Conservation (phyloP, 1,140 invertebrate genomes). For the Caenorhabditis latens region DNA sequence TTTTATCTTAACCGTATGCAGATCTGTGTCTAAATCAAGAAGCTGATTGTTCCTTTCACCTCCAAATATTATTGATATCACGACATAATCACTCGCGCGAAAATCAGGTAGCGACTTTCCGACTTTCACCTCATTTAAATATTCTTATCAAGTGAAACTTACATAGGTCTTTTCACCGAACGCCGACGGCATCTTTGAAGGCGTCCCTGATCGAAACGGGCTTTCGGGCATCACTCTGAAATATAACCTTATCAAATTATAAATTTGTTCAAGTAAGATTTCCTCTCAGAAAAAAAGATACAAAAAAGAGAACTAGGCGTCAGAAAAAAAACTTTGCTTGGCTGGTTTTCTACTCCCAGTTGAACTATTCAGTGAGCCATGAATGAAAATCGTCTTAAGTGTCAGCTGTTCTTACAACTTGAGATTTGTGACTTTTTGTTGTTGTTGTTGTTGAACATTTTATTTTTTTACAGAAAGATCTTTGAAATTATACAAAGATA, state of each 20-base stretch:
- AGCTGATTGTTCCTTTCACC: background rate
- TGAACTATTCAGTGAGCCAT: background rate
- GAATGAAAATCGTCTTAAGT: background rate
- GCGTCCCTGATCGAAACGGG: conserved; percentile 47
- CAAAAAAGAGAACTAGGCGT: background rate
- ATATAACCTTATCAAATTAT: conserved; percentile 5
- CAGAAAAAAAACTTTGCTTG: background rate
- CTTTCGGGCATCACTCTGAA: conserved; percentile 45
- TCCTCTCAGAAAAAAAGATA: background rate
- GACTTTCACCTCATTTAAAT: conserved; percentile 8
- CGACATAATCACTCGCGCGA: conserved; percentile 6
- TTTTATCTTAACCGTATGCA: conserved; percentile 1
- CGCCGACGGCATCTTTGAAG: conserved; percentile 44
- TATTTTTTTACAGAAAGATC: no score
- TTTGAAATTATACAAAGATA: no score
- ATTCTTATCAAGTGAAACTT: conserved; percentile 50
- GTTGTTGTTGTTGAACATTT: no score
- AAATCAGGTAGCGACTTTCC: conserved; percentile 2
- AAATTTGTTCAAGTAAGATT: no score
- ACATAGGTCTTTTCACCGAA: conserved; percentile 62
- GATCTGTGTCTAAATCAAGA: background rate
- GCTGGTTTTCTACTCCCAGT: background rate
- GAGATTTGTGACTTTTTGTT: no score
- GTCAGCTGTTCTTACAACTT: background rate
- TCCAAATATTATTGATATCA: background rate